Percentiles rank a stretch among this genome's conserved stretches.
phyloP scores from a whole-genome alignment of 2,797 vertebrate species.

The Salarias fasciatus region DNA sequence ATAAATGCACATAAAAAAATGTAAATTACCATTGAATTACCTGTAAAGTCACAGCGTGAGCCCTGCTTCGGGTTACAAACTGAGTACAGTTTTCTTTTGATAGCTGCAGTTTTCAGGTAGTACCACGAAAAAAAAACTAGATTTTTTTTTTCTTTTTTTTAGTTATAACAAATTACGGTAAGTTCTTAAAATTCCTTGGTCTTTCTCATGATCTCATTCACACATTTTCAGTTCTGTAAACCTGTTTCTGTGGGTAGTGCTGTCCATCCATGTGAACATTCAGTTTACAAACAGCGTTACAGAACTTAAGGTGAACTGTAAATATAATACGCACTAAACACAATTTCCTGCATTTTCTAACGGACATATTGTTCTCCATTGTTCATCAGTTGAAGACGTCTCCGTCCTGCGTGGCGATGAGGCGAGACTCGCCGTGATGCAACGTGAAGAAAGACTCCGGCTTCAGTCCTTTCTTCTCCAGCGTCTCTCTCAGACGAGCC shows the following conservation, averaged over 20 bases:
- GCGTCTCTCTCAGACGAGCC: constrained; percentile 85
- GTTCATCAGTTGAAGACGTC: constrained; percentile 75
- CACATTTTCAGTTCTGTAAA: too few species aligned
- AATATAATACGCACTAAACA: not conserved
- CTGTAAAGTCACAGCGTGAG: too few species aligned
- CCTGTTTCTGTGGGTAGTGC: not conserved
- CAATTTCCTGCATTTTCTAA: constrained; percentile 20
- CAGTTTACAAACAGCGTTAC: constrained; percentile 24
- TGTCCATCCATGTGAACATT: constrained; percentile 15
- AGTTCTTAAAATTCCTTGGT: too few species aligned
- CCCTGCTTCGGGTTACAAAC: too few species aligned
- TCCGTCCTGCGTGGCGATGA: constrained; percentile 74
- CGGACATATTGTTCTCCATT: not conserved
- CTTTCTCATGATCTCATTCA: too few species aligned
- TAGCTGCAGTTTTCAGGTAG: too few species aligned
- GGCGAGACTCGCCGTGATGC: constrained; percentile 91
- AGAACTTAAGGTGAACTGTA: not conserved
- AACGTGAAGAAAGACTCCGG: constrained; percentile 91
- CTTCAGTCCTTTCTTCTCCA: constrained; percentile 86
- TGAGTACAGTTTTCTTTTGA: too few species aligned
- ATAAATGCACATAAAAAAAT: too few species aligned
- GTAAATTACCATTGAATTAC: too few species aligned
- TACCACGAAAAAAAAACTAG: too few species aligned
- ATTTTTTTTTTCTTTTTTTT: too few species aligned
- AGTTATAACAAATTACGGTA: too few species aligned